phyloP scores from a whole-genome alignment of 1,140 invertebrate species.

The Uloborus diversus region DNA sequence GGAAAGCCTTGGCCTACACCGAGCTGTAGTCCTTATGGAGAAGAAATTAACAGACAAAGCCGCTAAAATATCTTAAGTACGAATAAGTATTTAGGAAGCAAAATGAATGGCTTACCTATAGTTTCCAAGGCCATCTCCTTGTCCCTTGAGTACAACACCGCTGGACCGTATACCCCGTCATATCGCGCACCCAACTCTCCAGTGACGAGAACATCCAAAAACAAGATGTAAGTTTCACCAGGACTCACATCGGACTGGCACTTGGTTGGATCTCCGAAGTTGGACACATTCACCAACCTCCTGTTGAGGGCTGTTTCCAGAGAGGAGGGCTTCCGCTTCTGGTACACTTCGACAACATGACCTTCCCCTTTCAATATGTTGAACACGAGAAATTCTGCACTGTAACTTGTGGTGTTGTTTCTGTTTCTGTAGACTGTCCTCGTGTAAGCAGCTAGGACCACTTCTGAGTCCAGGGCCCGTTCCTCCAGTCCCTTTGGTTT shows the following conservation, averaged over 20 bases:
- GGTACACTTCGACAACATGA: conserved; percentile 7
- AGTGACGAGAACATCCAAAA: conserved; percentile 20
- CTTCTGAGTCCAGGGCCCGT: conserved; percentile 36
- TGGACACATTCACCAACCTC: conserved; percentile 35
- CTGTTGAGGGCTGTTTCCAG: conserved; percentile 32
- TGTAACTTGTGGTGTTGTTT: conserved; percentile 14
- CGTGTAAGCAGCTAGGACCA: conserved; percentile 39
- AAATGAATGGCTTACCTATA: conserved; percentile 29
- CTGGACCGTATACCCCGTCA: conserved; percentile 38
- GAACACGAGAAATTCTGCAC: conserved; percentile 34
- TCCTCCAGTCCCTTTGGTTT: conserved; percentile 38
- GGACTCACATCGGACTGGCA: conserved; percentile 38
- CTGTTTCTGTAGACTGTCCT: conserved; percentile 27
- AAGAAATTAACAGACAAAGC: no score
- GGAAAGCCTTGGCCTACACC: no score
- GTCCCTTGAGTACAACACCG: conserved; percentile 27
- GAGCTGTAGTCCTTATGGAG: no score
- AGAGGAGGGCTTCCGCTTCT: conserved; percentile 24
- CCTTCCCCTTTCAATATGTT: conserved; percentile 45
- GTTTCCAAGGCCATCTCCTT: conserved; percentile 37
- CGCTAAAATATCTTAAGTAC: no score
- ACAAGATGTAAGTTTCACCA: conserved; percentile 39
- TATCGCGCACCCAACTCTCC: conserved; percentile 35
- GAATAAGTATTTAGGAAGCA: no score
- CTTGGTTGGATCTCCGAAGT: conserved; percentile 37